phyloP scores from a whole-genome alignment of 2,113 vertebrate genomes.

The Mugil cephalus region DNA sequence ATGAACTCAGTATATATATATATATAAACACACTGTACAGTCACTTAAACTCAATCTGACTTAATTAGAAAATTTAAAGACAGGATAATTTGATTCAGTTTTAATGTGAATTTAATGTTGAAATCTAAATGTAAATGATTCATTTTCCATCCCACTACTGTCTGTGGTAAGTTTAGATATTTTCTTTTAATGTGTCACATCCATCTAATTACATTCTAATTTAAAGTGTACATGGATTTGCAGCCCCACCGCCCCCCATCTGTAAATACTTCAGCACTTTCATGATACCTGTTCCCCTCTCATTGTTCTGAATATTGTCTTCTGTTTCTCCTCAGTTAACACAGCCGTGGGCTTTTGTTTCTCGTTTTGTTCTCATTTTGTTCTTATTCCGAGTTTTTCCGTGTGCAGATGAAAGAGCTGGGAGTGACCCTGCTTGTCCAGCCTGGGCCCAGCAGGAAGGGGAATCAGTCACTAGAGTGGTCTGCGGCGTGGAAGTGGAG shows the following conservation, averaged over 20 bases:
- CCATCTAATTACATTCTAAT: too few species aligned
- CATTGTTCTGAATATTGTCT: neutral
- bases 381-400: neutral
- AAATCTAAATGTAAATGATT: too few species aligned
- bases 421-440: neutral
- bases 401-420: neutral
- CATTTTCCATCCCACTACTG: too few species aligned
- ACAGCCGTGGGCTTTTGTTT: neutral
- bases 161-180: too few species aligned
- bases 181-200: too few species aligned
- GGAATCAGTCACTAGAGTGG: slow-evolving; percentile 13
- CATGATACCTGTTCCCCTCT: neutral
- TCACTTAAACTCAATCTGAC: neutral
- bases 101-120: too few species aligned
- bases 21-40: too few species aligned
- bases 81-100: too few species aligned
- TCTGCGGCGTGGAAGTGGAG: slow-evolving; percentile 21
- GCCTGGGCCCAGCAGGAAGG: neutral
- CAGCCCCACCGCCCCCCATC: neutral
- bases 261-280: neutral
- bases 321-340: neutral
- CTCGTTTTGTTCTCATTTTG: neutral
- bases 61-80: slow-evolving; percentile 5
- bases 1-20: too few species aligned
- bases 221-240: neutral